phyloP scores from a whole-genome alignment of 2,797 vertebrate genomes.

The Gephyroberyx darwinii region DNA sequence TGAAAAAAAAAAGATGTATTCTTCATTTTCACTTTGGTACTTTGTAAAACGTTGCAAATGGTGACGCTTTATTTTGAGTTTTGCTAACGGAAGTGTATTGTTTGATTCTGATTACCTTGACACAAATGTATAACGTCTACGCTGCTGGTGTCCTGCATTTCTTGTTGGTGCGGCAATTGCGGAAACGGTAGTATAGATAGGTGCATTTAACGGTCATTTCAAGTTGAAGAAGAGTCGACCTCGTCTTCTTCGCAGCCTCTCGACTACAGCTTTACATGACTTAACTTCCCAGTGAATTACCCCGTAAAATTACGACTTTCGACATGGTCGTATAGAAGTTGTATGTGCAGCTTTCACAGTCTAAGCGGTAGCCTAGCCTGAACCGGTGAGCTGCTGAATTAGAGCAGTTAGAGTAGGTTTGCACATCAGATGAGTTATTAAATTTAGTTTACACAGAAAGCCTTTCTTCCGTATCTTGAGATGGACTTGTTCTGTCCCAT shows the following conservation, averaged over 20 bases:
- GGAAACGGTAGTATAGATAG: constrained; percentile 30
- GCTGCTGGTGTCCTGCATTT: constrained; percentile 6
- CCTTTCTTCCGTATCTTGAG: constrained; percentile 5
- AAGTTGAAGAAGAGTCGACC: constrained; percentile 23
- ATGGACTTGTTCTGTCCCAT: constrained; percentile 63
- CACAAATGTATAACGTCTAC: not conserved
- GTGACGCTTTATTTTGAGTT: constrained; percentile 59
- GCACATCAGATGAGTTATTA: not conserved
- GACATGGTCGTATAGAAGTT: constrained; percentile 15
- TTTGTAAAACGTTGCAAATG: too few species aligned
- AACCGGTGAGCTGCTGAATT: constrained; percentile 31
- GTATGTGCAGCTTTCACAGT: constrained; percentile 10
- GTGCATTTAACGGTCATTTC: constrained; percentile 23
- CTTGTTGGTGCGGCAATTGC: constrained; percentile 15
- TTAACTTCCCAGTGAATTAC: not conserved
- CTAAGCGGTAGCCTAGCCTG: constrained; percentile 62
- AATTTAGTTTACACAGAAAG: constrained; percentile 22
- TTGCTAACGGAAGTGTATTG: accelerated
- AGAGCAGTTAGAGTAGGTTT: constrained; percentile 9
- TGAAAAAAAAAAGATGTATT: too few species aligned
- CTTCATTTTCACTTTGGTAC: too few species aligned
- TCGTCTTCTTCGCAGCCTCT: not conserved
- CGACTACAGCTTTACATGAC: not conserved
- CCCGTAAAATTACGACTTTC: not conserved
- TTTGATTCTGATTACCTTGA: constrained; percentile 10